Percentiles rank a stretch among this genome's conserved stretches.
These are phyloP conservation scores for Columba janthina DNA, from an alignment of 2,113 vertebrate species.

Conservation along the genomic window DNA sequence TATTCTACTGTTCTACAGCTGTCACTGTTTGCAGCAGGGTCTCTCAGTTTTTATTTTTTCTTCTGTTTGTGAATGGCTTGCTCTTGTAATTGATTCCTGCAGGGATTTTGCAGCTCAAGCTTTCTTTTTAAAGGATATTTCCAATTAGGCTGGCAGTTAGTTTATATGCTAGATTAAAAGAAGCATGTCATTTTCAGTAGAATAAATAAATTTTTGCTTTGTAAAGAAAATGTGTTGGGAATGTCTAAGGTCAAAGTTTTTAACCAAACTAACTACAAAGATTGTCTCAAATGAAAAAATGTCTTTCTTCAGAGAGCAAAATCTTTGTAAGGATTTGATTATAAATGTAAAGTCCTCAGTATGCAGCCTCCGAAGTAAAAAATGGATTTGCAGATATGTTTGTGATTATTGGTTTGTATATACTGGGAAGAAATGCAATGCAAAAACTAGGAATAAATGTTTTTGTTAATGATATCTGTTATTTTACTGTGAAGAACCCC, in stretches of 20 bases:
- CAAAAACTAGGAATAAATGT: background rate
- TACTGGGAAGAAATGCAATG: background rate
- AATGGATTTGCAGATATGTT: background rate
- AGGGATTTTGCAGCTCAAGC: background rate
- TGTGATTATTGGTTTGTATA: background rate
- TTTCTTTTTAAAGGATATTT: constrained; percentile 8
- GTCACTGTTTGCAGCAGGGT: background rate
- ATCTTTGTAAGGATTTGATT: background rate
- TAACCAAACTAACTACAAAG: background rate
- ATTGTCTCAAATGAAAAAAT: background rate
- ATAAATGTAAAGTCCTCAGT: background rate
- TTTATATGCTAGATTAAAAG: background rate
- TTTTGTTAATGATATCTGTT: background rate
- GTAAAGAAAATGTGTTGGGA: background rate
- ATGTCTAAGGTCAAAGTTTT: constrained; percentile 15
- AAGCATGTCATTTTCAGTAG: background rate
- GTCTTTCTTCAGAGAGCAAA: background rate
- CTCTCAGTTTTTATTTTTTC: background rate
- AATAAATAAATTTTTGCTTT: constrained; percentile 4
- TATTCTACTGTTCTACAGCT: background rate
- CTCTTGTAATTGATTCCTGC: background rate
- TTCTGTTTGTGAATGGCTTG: background rate
- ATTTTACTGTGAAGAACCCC: background rate
- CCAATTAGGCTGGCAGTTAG: background rate
- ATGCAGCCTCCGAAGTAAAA: background rate